phyloP scores from a whole-genome alignment of 2,888 invertebrate species.

The Machimus rusticus region DNA sequence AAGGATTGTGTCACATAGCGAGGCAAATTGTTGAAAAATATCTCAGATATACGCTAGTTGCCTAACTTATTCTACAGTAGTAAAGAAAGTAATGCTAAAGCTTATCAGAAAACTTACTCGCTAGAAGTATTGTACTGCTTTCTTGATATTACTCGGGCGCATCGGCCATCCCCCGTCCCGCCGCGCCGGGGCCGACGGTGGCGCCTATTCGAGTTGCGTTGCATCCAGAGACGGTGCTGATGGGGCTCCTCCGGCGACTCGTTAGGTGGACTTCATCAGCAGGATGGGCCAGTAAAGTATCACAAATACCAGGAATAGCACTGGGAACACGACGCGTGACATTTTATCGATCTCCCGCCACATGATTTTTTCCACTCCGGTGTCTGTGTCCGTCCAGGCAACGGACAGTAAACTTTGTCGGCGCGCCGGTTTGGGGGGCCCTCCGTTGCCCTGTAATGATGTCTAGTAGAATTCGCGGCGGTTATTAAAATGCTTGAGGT shows the following conservation, averaged over 20 bases:
- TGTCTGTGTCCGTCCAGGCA: slow-evolving; percentile 72
- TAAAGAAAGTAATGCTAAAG: not conserved
- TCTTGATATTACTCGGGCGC: not conserved
- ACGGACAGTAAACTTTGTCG: slow-evolving; percentile 65
- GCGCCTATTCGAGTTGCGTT: not conserved
- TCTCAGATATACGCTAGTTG: not conserved
- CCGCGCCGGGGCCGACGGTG: not conserved
- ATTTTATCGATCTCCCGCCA: slow-evolving; percentile 82
- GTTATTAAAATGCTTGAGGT: not conserved
- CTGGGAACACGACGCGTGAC: slow-evolving; percentile 79
- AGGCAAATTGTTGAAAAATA: slow-evolving; percentile 21
- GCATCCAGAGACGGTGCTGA: not conserved
- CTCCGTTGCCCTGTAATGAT: slow-evolving; percentile 63
- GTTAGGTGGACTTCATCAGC: slow-evolving; percentile 69
- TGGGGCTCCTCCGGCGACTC: not conserved
- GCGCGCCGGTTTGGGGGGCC: slow-evolving; percentile 61
- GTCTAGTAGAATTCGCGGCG: slow-evolving; percentile 52
- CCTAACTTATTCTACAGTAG: not conserved
- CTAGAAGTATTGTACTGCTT: slow-evolving; percentile 30
- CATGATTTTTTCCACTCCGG: slow-evolving; percentile 75
- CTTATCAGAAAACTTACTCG: not conserved
- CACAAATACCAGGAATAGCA: slow-evolving; percentile 78
- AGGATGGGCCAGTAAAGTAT: slow-evolving; percentile 82
- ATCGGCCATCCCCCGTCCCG: not conserved
- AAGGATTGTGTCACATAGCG: not conserved